Percentiles rank a stretch among this genome's conserved stretches.
These are phyloP conservation scores for Paedocypris sp. DNA, from an alignment of 2,113 vertebrate genomes.

Conservation along the genomic window DNA sequence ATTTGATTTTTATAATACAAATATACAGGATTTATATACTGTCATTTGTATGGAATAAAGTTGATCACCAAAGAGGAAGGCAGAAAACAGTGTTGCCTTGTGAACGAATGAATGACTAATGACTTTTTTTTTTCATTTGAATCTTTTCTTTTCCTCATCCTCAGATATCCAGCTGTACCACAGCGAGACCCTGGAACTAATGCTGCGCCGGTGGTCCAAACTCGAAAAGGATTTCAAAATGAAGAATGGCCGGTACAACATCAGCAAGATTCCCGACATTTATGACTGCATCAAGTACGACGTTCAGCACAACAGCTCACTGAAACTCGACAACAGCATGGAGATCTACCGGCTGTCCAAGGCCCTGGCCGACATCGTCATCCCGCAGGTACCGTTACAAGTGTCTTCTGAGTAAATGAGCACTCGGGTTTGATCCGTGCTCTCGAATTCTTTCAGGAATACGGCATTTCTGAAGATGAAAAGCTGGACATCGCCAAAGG, in stretches of 20 bases:
- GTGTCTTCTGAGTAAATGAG: no score
- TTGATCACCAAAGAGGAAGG: no score
- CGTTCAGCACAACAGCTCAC: constrained; percentile 76
- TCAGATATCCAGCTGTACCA: constrained; percentile 85
- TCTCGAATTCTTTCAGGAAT: constrained; percentile 65
- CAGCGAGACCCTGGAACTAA: constrained; percentile 79
- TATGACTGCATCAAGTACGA: constrained; percentile 88
- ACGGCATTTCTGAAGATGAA: constrained; percentile 77
- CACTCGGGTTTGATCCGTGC: no score
- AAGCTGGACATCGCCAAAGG: constrained; percentile 85
- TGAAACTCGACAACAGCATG: constrained; percentile 79
- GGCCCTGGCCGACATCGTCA: constrained; percentile 80
- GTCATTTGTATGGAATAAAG: no score
- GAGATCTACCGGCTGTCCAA: constrained; percentile 81
- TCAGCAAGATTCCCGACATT: constrained; percentile 85
- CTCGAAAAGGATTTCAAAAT: constrained; percentile 85
- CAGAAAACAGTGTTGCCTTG: no score
- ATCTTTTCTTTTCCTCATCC: no score
- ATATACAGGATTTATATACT: no score
- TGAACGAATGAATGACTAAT: no score
- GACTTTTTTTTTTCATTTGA: no score
- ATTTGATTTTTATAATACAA: no score
- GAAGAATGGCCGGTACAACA: constrained; percentile 81
- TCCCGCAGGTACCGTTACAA: constrained; percentile 67
- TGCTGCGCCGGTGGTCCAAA: constrained; percentile 81